These are phyloP conservation scores for Oscheius sp. DNA, from an alignment of 2,888 invertebrate genomes.

Conservation along the genomic window DNA sequence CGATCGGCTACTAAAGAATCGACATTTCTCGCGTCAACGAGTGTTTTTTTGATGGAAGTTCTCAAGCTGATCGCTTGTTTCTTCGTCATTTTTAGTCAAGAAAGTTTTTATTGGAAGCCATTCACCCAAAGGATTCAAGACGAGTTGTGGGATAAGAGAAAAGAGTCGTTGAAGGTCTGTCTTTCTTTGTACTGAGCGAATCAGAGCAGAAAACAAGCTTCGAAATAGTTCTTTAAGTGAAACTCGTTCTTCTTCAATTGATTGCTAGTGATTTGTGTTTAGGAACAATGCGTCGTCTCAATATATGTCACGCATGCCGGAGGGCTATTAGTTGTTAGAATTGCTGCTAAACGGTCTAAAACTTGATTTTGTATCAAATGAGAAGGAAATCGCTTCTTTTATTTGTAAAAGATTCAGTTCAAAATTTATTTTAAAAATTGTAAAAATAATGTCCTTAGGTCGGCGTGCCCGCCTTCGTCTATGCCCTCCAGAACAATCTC, in stretches of 20 bases:
- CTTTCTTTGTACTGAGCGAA: too few species aligned
- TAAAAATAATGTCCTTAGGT: too few species aligned
- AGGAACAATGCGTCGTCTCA: too few species aligned
- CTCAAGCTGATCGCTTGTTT: slow-evolving; percentile 28
- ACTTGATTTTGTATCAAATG: too few species aligned
- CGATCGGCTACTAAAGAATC: slow-evolving; percentile 24
- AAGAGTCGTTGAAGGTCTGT: slow-evolving; percentile 36
- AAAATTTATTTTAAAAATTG: too few species aligned
- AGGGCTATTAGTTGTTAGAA: too few species aligned
- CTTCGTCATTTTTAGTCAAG: not conserved
- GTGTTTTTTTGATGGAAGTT: slow-evolving; percentile 35
- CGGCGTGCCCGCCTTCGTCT: slow-evolving; percentile 63
- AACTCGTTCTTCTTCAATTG: too few species aligned
- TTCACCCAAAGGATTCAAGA: slow-evolving; percentile 1
- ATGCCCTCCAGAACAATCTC: slow-evolving; percentile 65
- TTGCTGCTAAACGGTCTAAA: too few species aligned
- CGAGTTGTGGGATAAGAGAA: slow-evolving; percentile 30
- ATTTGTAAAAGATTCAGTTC: too few species aligned
- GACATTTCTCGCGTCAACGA: slow-evolving; percentile 28
- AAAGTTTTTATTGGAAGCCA: slow-evolving; percentile 8
- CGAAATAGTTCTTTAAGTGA: not conserved
- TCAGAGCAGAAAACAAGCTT: not conserved
- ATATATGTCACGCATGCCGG: too few species aligned
- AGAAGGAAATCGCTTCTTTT: too few species aligned
- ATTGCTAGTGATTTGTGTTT: too few species aligned